Base-by-base conservation (phyloP, 2,113 vertebrate genomes). In the human region DNA sequence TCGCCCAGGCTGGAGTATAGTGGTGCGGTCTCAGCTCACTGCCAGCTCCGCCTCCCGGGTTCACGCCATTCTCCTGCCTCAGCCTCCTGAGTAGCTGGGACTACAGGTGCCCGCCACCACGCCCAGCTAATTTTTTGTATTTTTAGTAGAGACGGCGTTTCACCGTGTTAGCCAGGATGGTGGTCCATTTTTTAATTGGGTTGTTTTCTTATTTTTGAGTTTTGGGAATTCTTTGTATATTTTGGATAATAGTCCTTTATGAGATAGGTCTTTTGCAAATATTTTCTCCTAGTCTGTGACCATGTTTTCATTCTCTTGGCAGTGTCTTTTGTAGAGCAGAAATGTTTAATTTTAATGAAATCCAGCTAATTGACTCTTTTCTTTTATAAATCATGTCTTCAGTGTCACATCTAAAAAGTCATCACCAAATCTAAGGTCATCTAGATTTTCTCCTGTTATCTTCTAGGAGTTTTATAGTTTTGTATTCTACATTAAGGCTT, bases 301-400 rank as follows among this genome's bases (percentile, higher is more conserved):
- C 78, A 22, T 75, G 9, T 45, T 88, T 73, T 90, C 32, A 84
- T 78, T 35, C 30, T 90, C 55, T 90, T 85, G 43, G 85, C 66
- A 59, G 38, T 94, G 85, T 70, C 88, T 91, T 68, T 91, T 85
- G 17, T 14, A 48, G 48, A 79, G 52, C 16, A 72, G 38, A 95
- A 50, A 55, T n/a, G 35, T 89, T 94, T 90, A 70, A 91, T 70
- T 86, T 70, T 79, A 79, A 91, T 86, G 72, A 79, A 79, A 95
- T 59, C 10, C 38, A 79, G 70, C 5, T 22, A 85, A 45, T 86
- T 23, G 57, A 3, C 27, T 90, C 32, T 89, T 84, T 95, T 79
- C 72, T 64, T 66, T 83, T 43, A 27, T 64, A 64, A 43, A 43
- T 64, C 45, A 43, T 83, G 22, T 57, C 80, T 89, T 70, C 59